Percentiles rank a stretch among this genome's conserved stretches.
phyloP scores from a whole-genome alignment of 1,140 invertebrate genomes.

The Coenobita brevimanus region DNA sequence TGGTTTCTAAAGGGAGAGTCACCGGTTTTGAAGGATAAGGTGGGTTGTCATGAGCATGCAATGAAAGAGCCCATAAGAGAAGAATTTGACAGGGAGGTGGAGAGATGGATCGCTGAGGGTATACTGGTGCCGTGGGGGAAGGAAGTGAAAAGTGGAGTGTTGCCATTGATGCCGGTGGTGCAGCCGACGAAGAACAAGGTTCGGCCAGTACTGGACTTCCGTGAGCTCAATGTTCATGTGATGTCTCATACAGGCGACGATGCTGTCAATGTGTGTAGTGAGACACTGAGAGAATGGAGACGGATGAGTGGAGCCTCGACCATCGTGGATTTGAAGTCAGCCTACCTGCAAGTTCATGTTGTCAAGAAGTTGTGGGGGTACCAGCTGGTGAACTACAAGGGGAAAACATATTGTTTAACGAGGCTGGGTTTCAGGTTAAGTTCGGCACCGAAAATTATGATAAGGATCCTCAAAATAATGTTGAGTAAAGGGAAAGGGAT shows the following conservation, averaged over 20 bases:
- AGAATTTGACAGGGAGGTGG: constrained; percentile 9
- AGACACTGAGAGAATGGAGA: constrained; percentile 15
- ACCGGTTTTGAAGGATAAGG: neutral
- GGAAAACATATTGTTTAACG: neutral
- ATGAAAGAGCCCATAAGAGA: neutral
- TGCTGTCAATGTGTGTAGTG: neutral
- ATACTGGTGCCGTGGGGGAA: constrained; percentile 3
- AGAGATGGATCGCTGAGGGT: neutral
- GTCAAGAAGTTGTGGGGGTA: constrained; percentile 18
- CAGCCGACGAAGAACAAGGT: constrained; percentile 33
- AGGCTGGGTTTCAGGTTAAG: neutral
- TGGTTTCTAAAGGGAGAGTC: neutral
- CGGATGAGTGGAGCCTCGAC: neutral
- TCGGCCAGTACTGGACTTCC: neutral
- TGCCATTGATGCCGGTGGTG: constrained; percentile 8
- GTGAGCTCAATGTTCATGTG: neutral
- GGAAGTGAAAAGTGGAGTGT: constrained; percentile 5
- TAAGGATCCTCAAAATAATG: neutral
- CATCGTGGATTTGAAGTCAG: constrained; percentile 7
- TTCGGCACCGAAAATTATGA: neutral
- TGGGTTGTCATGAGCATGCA: neutral
- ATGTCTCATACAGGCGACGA: constrained; percentile 11
- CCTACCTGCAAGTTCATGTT: neutral
- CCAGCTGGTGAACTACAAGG: constrained; percentile 17
- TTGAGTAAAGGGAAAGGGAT: neutral